Evolutionary conservation across 1,140 invertebrate genomes (phyloP).

Genomic region (Ceratina calcarata): DNA sequence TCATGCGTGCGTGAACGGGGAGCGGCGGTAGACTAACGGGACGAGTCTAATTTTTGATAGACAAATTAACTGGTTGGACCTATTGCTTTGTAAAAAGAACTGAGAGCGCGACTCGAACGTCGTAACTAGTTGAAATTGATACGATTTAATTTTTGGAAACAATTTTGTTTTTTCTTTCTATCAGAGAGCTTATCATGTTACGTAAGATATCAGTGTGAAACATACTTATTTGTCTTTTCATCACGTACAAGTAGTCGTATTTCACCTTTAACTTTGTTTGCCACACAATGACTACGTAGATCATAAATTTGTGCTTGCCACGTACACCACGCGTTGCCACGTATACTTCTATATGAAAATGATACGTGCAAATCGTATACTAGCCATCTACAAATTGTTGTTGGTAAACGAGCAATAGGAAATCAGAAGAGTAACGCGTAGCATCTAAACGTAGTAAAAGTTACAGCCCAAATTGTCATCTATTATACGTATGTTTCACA

Average conservation of each 20-base stretch:
- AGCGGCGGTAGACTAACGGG: conserved; percentile 4
- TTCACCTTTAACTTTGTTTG: conserved; percentile 28
- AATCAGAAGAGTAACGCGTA: conserved; percentile 7
- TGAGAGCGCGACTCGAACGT: not conserved
- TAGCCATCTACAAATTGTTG: too few species aligned
- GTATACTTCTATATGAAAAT: too few species aligned
- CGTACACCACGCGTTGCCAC: too few species aligned
- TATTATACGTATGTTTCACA: conserved; percentile 22
- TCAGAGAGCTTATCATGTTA: conserved; percentile 2
- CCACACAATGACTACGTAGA: conserved; percentile 11
- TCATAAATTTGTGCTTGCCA: conserved; percentile 13
- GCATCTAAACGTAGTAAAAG: conserved; percentile 27
- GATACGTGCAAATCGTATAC: too few species aligned
- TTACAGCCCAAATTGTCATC: conserved; percentile 29
- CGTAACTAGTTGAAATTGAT: not conserved
- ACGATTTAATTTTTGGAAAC: conserved; percentile 3
- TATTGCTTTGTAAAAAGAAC: conserved; percentile 40
- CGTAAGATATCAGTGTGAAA: not conserved
- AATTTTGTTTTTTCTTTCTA: not conserved
- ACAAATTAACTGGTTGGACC: conserved; percentile 15
- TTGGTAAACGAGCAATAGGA: conserved; percentile 1
- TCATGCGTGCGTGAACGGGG: too few species aligned
- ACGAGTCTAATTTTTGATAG: conserved; percentile 35
- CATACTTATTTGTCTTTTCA: conserved; percentile 23
- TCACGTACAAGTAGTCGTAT: conserved; percentile 7